Conservation (phyloP, 2,797 vertebrate genomes). For the Hoplostethus mediterraneus region DNA sequence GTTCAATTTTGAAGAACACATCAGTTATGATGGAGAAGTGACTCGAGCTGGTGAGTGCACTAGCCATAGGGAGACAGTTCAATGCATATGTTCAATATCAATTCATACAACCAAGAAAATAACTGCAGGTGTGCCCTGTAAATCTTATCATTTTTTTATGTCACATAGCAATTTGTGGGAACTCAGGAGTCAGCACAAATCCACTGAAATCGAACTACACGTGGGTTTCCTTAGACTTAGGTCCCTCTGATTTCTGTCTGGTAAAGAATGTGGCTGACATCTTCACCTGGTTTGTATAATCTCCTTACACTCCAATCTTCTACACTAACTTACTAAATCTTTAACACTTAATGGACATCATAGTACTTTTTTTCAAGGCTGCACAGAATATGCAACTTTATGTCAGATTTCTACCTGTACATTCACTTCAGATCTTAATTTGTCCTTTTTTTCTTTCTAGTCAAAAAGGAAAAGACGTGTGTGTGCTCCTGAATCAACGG, state of each 20-base stretch:
- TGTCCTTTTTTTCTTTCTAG: slow-evolving; percentile 53
- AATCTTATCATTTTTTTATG: slow-evolving; percentile 1
- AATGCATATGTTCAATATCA: background rate
- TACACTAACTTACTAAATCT: background rate
- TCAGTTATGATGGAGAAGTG: slow-evolving; percentile 45
- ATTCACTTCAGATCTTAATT: background rate
- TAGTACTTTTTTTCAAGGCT: background rate
- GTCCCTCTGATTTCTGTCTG: slow-evolving; percentile 36
- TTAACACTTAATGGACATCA: background rate
- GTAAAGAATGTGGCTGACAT: fast-evolving
- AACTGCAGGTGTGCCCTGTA: background rate
- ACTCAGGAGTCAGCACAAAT: background rate
- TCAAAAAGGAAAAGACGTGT: slow-evolving; percentile 30
- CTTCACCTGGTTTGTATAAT: slow-evolving; percentile 65
- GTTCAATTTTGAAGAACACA: slow-evolving; percentile 12
- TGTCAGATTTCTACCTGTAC: background rate
- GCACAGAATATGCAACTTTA: background rate
- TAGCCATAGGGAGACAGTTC: background rate
- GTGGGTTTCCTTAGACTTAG: fast-evolving
- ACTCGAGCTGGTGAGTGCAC: slow-evolving; percentile 69
- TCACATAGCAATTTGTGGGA: slow-evolving; percentile 71
- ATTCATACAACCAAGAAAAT: background rate
- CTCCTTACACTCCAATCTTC: background rate
- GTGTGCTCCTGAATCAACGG: slow-evolving; percentile 45
- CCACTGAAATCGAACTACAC: slow-evolving; percentile 5